These are phyloP conservation scores for Ondatra zibethicus DNA, from an alignment of 2,113 vertebrate genomes.

Conservation along the genomic window DNA sequence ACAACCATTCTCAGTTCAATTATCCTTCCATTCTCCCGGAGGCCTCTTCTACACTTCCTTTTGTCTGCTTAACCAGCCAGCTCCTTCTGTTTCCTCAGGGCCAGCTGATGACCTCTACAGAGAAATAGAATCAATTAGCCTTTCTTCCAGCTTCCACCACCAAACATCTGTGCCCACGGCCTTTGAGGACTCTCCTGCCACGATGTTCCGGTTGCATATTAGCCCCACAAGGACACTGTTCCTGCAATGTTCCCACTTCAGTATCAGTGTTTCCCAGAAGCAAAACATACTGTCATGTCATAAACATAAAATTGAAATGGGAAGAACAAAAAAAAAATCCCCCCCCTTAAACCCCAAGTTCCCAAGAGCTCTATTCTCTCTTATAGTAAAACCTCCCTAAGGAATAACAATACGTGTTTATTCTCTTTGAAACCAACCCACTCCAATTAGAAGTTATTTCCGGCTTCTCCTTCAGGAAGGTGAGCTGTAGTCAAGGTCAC, in stretches of 20 bases:
- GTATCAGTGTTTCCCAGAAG: neutral
- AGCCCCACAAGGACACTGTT: conserved; percentile 43
- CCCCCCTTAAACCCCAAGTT: neutral
- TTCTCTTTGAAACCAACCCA: neutral
- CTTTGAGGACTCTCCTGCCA: neutral
- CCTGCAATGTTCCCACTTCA: neutral
- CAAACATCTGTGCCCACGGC: conserved; percentile 62
- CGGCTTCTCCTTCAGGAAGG: neutral
- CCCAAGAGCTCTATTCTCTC: neutral
- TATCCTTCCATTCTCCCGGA: neutral
- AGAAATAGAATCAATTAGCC: conserved; percentile 60
- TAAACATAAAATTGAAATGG: neutral
- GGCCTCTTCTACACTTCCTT: neutral
- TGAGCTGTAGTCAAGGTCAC: neutral
- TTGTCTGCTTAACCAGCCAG: conserved; percentile 34
- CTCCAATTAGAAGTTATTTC: neutral
- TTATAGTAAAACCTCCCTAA: neutral
- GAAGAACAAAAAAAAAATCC: neutral
- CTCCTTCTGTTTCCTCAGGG: neutral
- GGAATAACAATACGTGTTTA: neutral
- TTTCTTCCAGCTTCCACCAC: neutral
- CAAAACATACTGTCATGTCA: neutral
- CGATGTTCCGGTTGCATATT: neutral
- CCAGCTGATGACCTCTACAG: conserved; percentile 56
- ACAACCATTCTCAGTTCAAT: neutral